These are phyloP conservation scores for Zosterops borbonicus DNA, from an alignment of 2,113 vertebrate species.

Conservation along the genomic window DNA sequence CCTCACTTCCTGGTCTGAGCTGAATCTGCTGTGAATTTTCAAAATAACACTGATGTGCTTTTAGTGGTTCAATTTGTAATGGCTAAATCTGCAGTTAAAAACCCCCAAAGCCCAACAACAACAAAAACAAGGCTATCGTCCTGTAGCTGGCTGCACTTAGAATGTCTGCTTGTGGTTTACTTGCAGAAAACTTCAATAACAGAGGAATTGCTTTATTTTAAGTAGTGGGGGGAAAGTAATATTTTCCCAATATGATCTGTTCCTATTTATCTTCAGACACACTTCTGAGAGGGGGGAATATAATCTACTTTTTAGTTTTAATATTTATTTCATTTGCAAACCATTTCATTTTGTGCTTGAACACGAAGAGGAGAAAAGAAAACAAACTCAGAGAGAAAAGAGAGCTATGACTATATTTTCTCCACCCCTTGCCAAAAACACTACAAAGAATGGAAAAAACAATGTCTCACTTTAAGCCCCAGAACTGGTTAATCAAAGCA, in stretches of 20 bases:
- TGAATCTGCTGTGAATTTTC: conserved; percentile 40
- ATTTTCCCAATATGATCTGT: not conserved
- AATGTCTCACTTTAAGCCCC: not conserved
- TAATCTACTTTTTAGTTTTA: not conserved
- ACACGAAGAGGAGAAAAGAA: conserved; percentile 2
- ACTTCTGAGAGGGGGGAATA: not conserved
- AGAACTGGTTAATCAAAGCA: conserved; percentile 46
- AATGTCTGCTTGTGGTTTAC: conserved; percentile 23
- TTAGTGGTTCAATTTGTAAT: not conserved
- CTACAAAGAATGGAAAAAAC: conserved; percentile 44
- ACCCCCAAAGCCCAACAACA: conserved; percentile 19
- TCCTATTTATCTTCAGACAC: not conserved
- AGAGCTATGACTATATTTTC: not conserved
- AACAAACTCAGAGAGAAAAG: not conserved
- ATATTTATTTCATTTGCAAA: not conserved
- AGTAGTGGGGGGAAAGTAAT: rapidly evolving
- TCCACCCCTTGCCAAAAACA: conserved; percentile 25
- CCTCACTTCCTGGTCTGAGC: conserved; percentile 67
- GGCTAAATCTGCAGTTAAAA: conserved; percentile 14
- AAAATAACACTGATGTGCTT: conserved; percentile 48
- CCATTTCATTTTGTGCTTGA: not conserved
- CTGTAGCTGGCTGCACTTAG: conserved; percentile 14
- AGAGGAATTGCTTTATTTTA: not conserved
- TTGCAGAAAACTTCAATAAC: not conserved
- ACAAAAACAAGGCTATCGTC: conserved; percentile 18